A percentile compares a stretch with the other conserved stretches of the same genome.
Evolutionary conservation across 2,113 vertebrate genomes (phyloP).

Genomic region (Dicrurus megarhynchus): DNA sequence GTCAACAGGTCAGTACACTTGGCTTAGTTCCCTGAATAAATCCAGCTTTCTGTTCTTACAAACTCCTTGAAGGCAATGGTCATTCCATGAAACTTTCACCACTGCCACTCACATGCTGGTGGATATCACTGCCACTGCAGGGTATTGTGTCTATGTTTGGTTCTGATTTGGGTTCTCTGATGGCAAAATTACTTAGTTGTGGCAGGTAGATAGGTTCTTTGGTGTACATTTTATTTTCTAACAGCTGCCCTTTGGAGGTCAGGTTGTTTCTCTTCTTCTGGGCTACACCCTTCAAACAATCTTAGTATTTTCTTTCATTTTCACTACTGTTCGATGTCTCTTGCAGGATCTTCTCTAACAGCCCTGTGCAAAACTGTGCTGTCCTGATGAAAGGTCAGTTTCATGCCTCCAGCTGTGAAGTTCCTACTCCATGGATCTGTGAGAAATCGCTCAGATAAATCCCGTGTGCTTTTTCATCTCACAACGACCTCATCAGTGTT

Average conservation of each 20-base stretch:
- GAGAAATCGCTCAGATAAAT: slow-evolving; percentile 18
- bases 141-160: background rate
- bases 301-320: background rate
- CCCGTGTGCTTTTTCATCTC: background rate
- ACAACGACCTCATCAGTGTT: background rate
- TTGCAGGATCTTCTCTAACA: slow-evolving; percentile 20
- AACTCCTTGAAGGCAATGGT: background rate
- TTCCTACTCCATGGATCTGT: background rate
- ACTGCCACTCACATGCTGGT: background rate
- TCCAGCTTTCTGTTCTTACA: background rate
- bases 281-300: background rate
- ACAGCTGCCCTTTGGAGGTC: background rate
- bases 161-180: background rate
- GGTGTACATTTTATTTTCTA: background rate
- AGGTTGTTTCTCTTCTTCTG: background rate
- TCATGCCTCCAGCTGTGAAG: slow-evolving; percentile 20
- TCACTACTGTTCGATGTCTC: background rate
- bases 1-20: background rate
- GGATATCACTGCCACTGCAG: background rate
- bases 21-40: background rate
- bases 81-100: background rate
- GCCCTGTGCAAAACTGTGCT: slow-evolving; percentile 14
- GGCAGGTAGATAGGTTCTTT: background rate
- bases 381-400: background rate
- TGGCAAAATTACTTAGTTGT: background rate